Base-by-base conservation (phyloP, 2,888 invertebrate species). In the Philereme transversata region DNA sequence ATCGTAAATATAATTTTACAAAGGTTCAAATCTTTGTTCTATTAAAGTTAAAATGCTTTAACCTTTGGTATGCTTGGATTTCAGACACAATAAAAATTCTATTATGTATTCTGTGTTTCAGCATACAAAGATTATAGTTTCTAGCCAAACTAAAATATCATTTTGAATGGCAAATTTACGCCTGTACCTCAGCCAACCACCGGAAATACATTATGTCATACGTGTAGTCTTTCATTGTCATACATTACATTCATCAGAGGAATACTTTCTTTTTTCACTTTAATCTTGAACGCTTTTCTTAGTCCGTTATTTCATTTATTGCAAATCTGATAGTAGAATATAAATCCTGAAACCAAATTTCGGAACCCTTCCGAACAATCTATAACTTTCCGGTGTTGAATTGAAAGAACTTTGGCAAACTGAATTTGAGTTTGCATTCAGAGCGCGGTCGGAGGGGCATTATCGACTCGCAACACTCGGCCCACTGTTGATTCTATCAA, bases 401-500 rank as follows among this genome's bases (percentile, higher is more conserved):
- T 83, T 76, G 77, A 77, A 77, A 72, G 76, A 83, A 85, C 82
- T 85, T 87, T 79, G 82, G 86, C 77, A 86, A 88, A 90, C 87
- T 84, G 82, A 89, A 87, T 88, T 89, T 86, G 80, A 83, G 79
- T 88, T 83, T 74, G 79, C 79, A 88, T 89, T 89, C 83, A 88
- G 83, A 48, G 81, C 74, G 81, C 71, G 83, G 81, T 78, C 77
- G 77, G 82, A 81, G 87, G 84, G 80, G 80, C 88, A 89, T 90
- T 89, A 88, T 86, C 83, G 86, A 82, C 83, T 44, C 5, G 86
- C 82, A 86, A 81, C 88, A 87, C 86, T 75, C 80, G 82, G 78
- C 78, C 82, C 77, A 71, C 79, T 89, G 89, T 88, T 88, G 90
- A 89, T 89, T 90, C 87, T 90, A 90, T 90, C 89, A 87, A 84